Conservation (phyloP, 2,888 invertebrate species). For the Drosophila merina region DNA sequence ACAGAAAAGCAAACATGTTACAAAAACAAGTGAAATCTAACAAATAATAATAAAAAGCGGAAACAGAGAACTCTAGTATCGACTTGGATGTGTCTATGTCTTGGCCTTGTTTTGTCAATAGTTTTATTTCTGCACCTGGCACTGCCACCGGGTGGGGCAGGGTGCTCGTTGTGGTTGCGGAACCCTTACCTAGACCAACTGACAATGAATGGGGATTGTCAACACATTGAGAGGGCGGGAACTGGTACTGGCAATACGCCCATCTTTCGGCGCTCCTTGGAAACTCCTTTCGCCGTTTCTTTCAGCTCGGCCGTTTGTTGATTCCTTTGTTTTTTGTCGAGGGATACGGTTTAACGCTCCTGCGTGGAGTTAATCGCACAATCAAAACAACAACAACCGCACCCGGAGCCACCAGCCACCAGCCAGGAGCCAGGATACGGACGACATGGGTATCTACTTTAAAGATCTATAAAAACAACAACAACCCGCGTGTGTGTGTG, state of each 20-base stretch:
- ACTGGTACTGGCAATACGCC: background rate
- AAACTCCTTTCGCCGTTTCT: constrained; percentile 38
- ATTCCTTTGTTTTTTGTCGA: constrained; percentile 47
- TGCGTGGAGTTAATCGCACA: constrained; percentile 44
- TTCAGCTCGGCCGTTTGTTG: constrained; percentile 63
- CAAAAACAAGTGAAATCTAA: constrained; percentile 39
- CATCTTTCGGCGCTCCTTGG: constrained; percentile 56
- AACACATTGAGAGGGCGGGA: constrained; percentile 40
- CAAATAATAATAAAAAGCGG: constrained; percentile 22
- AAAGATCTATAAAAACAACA: constrained; percentile 31
- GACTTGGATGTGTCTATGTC: background rate
- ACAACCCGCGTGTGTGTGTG: constrained; percentile 5
- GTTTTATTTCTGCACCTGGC: constrained; percentile 6
- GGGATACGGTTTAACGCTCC: constrained; percentile 40
- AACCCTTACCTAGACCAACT: constrained; percentile 48
- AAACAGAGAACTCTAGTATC: constrained; percentile 9
- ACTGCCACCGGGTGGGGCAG: background rate
- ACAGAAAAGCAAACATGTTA: constrained; percentile 23
- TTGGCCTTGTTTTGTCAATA: constrained; percentile 48
- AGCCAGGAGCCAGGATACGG: background rate
- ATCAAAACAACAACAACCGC: constrained; percentile 45
- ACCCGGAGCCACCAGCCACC: background rate
- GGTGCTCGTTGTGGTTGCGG: background rate
- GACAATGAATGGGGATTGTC: constrained; percentile 55
- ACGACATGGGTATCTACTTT: constrained; percentile 59